A percentile compares a stretch with the other conserved stretches of the same genome.
Evolutionary conservation across 1,140 invertebrate genomes (phyloP).

Genomic region (Acyrthosiphon pisum): DNA sequence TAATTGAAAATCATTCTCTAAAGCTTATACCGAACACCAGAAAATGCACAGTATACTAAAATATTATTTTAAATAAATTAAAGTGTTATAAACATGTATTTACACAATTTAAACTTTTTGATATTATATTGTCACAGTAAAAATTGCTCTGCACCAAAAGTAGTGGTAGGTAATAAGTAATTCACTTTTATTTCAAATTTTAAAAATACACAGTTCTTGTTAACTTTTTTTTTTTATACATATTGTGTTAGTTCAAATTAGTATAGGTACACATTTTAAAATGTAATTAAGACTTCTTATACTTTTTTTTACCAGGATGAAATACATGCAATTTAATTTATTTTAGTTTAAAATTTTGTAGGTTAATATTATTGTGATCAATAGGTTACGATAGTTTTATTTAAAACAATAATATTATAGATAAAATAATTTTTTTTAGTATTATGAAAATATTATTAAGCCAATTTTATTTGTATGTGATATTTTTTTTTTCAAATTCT

Average conservation of each 20-base stretch:
- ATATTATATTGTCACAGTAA: not conserved
- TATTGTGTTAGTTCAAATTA: not conserved
- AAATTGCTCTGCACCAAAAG: not conserved
- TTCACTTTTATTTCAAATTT: not conserved
- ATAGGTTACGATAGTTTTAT: not conserved
- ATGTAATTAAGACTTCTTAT: not conserved
- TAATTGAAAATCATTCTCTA: not conserved
- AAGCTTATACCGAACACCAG: not conserved
- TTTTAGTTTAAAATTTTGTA: not conserved
- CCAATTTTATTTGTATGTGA: not conserved
- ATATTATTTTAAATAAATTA: not conserved
- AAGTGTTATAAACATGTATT: not conserved
- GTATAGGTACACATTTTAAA: not conserved
- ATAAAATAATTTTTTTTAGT: not conserved
- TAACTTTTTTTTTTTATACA: not conserved
- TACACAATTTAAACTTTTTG: not conserved
- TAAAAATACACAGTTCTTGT: not conserved
- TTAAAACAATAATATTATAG: not conserved
- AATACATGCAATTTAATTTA: not conserved
- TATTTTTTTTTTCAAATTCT: not conserved
- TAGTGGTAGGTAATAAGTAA: not conserved
- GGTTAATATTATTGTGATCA: not conserved
- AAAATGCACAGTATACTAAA: not conserved
- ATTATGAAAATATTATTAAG: not conserved
- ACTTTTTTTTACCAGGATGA: not conserved